Evolutionary conservation across 2,113 vertebrate species (phyloP).

Genomic region (Coracopsis vasa): DNA sequence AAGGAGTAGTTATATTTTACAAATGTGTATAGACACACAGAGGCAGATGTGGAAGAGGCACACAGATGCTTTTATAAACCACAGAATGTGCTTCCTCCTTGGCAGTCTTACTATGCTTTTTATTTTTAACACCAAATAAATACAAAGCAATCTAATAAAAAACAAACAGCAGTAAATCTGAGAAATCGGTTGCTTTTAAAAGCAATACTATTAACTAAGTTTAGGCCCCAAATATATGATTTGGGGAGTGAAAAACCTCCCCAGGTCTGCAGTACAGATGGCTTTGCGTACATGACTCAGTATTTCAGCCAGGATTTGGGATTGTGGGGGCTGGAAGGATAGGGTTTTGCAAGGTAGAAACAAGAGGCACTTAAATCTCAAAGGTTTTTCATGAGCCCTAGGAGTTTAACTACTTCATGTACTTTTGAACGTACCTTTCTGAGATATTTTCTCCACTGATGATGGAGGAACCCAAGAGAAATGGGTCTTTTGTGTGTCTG

Average conservation of each 20-base stretch:
- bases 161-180: not conserved
- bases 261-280: not conserved
- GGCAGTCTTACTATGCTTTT: not conserved
- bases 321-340: not conserved
- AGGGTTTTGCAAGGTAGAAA: not conserved
- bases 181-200: not conserved
- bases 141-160: constrained; percentile 11
- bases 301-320: not conserved
- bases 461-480: not conserved
- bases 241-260: not conserved
- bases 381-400: not conserved
- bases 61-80: not conserved
- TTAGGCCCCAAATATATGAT: not conserved
- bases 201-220: not conserved
- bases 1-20: not conserved
- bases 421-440: not conserved
- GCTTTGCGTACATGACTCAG: not conserved
- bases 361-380: constrained; percentile 26
- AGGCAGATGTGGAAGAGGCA: not conserved
- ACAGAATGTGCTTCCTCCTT: not conserved
- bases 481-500: fast-evolving
- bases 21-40: fast-evolving
- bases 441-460: not conserved
- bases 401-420: not conserved
- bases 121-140: constrained; percentile 49